These are phyloP conservation scores for Erpornis zantholeuca DNA, from an alignment of 2,113 vertebrate genomes.

Conservation along the genomic window DNA sequence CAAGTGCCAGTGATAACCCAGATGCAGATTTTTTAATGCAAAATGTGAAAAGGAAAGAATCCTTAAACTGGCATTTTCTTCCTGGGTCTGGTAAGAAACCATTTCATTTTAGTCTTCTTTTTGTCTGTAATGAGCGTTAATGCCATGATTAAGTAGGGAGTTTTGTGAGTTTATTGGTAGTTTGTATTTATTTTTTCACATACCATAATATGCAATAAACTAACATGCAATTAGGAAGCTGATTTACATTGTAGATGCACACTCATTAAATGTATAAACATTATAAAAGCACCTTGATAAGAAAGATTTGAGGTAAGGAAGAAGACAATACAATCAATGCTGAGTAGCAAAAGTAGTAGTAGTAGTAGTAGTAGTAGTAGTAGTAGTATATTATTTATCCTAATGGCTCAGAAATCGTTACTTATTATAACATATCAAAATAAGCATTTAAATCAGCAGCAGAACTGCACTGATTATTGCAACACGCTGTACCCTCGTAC, in stretches of 20 bases:
- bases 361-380: too few relatives aligned
- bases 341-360: neutral
- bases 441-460: neutral
- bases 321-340: neutral
- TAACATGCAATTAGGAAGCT: too few relatives aligned
- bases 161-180: neutral
- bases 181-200: neutral
- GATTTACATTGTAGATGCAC: neutral
- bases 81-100: neutral
- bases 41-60: neutral
- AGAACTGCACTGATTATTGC: neutral
- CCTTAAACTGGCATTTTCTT: neutral
- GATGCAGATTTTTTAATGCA: neutral
- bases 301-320: neutral
- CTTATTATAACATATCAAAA: neutral
- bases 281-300: neutral
- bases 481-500: accelerated
- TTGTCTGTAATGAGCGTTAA: neutral
- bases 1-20: neutral
- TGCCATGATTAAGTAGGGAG: neutral
- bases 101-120: neutral
- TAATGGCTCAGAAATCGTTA: neutral
- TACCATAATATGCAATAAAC: neutral
- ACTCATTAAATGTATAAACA: neutral
- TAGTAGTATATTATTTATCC: neutral